Base-by-base conservation (phyloP, 2,113 vertebrate species). In the Sebastes schlegelii region DNA sequence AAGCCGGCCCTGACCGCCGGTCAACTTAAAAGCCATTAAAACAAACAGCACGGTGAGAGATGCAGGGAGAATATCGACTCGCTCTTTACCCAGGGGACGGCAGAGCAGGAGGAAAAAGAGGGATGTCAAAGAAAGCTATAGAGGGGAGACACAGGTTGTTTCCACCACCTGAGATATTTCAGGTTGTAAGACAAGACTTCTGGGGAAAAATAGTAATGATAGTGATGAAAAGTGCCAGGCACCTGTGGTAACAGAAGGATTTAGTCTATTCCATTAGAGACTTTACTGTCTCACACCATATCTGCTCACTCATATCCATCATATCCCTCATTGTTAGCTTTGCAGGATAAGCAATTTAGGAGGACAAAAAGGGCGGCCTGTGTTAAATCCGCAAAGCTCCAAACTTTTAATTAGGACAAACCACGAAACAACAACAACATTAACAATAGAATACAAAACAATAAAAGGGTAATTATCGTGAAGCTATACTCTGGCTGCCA, bases 371-470 rank as follows among this genome's bases (percentile, higher is more conserved):
- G 88, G 88, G 79, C 79, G 79, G 75, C 8, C 52, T 64, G 74
- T 66, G 80, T 80, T 88, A 80, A 91, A 87, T 90, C 86, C 67
- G 23, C 57, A 61, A 79, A 87, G 80, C 82, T 86, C 76, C 79
- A 88, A 93, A 92, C 86, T 92, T 94, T 86, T 95, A 96, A 95
- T 92, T 94, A 92, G 77, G 74, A 88, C 66, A 74, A 89, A 92
- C 64, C 80, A 93, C 92, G 74, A 93, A 95, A 90, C 70, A 93
- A 93, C 84, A 82, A 83, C 80, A 87, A 80, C 81, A 91, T 89
- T 88, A 88, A 91, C 86, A 93, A 90, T 83, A 84, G 85, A 89
- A 92, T 90, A 88, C 80, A 80, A 90, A 91, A 92, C 88, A 95
- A 91, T 90, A 94, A 77, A 88, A 87, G 70, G 72, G 60, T 93